Evolutionary conservation across 2,888 invertebrate genomes (phyloP).

Genomic region (Physocephala rufipes): DNA sequence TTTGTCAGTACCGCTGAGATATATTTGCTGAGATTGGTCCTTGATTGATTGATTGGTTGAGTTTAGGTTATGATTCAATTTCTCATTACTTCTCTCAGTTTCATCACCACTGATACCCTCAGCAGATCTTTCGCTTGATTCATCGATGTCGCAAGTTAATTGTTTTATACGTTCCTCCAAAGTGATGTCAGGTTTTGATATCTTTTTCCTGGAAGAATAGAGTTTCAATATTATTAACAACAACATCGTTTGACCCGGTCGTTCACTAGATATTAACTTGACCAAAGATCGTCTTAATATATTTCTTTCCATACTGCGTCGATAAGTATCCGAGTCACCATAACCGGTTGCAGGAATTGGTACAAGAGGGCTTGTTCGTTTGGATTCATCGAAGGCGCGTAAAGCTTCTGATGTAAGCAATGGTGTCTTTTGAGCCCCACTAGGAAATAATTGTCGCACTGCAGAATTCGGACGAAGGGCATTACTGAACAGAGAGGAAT

Average conservation of each 20-base stretch:
- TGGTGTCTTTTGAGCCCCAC: constrained; percentile 72
- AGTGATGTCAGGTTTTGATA: constrained; percentile 72
- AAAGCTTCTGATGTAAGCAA: constrained; percentile 80
- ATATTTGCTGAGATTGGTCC: constrained; percentile 65
- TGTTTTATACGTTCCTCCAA: constrained; percentile 86
- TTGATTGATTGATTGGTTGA: constrained; percentile 79
- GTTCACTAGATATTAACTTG: constrained; percentile 71
- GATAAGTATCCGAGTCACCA: constrained; percentile 73
- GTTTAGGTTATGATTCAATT: constrained; percentile 66
- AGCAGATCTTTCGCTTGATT: constrained; percentile 66
- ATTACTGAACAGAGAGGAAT: constrained; percentile 65
- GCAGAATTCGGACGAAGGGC: constrained; percentile 76
- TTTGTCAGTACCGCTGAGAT: constrained; percentile 68
- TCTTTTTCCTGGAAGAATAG: constrained; percentile 59
- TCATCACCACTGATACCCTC: constrained; percentile 49
- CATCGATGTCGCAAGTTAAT: constrained; percentile 86
- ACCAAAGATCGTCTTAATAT: constrained; percentile 82
- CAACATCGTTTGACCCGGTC: too few relatives aligned
- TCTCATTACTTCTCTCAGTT: constrained; percentile 45
- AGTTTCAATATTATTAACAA: neutral
- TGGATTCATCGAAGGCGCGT: constrained; percentile 74
- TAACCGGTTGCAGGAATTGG: constrained; percentile 58
- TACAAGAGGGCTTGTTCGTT: constrained; percentile 66
- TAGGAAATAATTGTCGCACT: constrained; percentile 83
- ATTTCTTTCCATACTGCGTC: constrained; percentile 83